A percentile compares a stretch with the other conserved stretches of the same genome.
Conservation (phyloP, 2,113 vertebrate species). For the Octodon degus region DNA sequence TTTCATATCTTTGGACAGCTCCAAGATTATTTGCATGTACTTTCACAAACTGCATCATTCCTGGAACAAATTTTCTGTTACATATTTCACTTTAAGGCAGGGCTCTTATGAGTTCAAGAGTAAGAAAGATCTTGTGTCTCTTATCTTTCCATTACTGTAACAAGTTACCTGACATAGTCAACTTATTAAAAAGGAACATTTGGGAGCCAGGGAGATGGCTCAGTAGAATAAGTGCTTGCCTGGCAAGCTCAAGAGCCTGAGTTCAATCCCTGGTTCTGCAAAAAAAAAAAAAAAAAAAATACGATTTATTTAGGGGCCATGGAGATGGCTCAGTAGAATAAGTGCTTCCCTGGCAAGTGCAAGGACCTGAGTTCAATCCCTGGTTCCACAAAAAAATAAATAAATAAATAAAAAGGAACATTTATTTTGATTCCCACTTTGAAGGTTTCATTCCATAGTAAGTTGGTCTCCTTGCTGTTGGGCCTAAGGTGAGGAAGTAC, state of each 20-base stretch:
- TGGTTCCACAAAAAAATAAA: too few relatives aligned
- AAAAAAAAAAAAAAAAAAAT: too few relatives aligned
- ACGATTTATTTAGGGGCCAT: too few relatives aligned
- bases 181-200: not conserved
- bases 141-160: not conserved
- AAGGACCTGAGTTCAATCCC: too few relatives aligned
- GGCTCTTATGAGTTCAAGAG: not conserved
- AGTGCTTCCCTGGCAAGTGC: too few relatives aligned
- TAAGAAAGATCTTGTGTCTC: not conserved
- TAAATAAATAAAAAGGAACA: not conserved
- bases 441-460: not conserved
- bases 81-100: conserved; percentile 22
- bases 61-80: not conserved
- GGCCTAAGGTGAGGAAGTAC: not conserved
- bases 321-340: too few relatives aligned
- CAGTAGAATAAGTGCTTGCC: too few relatives aligned
- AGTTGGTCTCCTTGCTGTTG: not conserved
- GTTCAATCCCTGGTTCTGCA: too few relatives aligned
- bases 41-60: not conserved
- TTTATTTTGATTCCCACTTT: not conserved
- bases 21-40: not conserved
- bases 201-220: too few relatives aligned
- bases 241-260: too few relatives aligned
- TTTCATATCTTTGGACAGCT: not conserved
- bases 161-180: not conserved